Conservation (phyloP, 2,888 invertebrate species). For the Dynastes maya region DNA sequence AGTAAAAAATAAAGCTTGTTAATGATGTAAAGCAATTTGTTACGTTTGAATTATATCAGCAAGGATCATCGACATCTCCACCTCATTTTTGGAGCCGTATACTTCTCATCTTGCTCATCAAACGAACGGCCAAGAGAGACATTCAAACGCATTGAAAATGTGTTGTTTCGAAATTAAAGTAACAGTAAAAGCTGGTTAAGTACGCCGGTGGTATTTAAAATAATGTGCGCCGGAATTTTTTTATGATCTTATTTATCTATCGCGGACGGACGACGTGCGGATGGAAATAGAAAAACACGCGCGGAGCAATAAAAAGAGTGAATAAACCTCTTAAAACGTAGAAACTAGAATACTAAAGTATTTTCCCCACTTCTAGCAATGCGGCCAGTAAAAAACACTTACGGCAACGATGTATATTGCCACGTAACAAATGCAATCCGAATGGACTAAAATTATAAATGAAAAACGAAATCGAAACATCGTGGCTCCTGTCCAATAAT, state of each 20-base stretch:
- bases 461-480: conserved; percentile 42
- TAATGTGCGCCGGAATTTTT: conserved; percentile 46
- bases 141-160: conserved; percentile 45
- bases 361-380: conserved; percentile 33
- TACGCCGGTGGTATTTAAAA: conserved; percentile 48
- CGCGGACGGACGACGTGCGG: conserved; percentile 46
- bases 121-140: conserved; percentile 39
- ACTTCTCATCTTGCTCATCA: conserved; percentile 40
- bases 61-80: conserved; percentile 44
- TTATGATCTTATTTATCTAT: conserved; percentile 47
- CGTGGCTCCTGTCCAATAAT: conserved; percentile 52
- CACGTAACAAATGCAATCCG: conserved; percentile 44
- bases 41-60: conserved; percentile 36
- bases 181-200: conserved; percentile 49
- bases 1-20: conserved; percentile 15
- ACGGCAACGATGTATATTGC: conserved; percentile 33
- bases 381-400: conserved; percentile 32
- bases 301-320: conserved; percentile 46
- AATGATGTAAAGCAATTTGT: conserved; percentile 25
- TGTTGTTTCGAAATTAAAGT: conserved; percentile 50
- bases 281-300: conserved; percentile 47
- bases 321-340: conserved; percentile 47
- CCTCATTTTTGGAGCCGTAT: conserved; percentile 32
- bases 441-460: conserved; percentile 45
- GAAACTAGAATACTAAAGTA: conserved; percentile 45